phyloP scores from a whole-genome alignment of 1,140 invertebrate genomes.

The Bombus superbus region DNA sequence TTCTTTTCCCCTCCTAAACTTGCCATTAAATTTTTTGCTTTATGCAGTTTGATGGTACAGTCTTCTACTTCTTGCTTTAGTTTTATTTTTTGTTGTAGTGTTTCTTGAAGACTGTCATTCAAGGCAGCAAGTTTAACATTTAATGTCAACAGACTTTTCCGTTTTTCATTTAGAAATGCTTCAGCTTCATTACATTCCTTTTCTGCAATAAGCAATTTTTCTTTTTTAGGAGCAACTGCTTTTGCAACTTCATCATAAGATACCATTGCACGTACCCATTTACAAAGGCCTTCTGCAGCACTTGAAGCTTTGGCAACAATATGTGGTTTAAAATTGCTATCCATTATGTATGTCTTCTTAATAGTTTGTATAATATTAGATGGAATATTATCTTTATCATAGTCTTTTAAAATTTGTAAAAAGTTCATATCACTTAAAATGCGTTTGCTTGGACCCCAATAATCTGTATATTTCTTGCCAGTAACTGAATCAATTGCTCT shows the following conservation, averaged over 20 bases:
- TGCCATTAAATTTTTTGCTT: constrained; percentile 86
- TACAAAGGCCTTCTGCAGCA: constrained; percentile 89
- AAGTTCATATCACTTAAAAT: constrained; percentile 89
- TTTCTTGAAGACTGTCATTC: constrained; percentile 82
- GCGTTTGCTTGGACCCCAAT: constrained; percentile 89
- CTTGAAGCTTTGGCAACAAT: constrained; percentile 89
- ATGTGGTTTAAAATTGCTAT: constrained; percentile 87
- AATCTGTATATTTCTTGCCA: constrained; percentile 87
- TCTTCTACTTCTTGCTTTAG: constrained; percentile 78
- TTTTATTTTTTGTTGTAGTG: constrained; percentile 83
- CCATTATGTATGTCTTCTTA: constrained; percentile 86
- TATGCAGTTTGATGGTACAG: constrained; percentile 87
- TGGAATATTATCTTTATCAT: constrained; percentile 89
- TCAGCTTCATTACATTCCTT: constrained; percentile 85
- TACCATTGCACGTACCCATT: constrained; percentile 90
- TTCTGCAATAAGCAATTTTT: constrained; percentile 84
- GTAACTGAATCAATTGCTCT: constrained; percentile 84
- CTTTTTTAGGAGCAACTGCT: constrained; percentile 86
- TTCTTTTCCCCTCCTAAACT: constrained; percentile 88
- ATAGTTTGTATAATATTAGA: constrained; percentile 85
- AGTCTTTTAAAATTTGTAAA: constrained; percentile 86
- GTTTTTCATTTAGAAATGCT: constrained; percentile 85
- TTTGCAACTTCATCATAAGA: constrained; percentile 89
- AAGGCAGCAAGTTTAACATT: constrained; percentile 85
- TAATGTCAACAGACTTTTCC: constrained; percentile 83